Evolutionary conservation across 1,140 invertebrate genomes (phyloP), one percentile per base, ranked within the genome.

Genomic region (Penaeus japonicus): DNA sequence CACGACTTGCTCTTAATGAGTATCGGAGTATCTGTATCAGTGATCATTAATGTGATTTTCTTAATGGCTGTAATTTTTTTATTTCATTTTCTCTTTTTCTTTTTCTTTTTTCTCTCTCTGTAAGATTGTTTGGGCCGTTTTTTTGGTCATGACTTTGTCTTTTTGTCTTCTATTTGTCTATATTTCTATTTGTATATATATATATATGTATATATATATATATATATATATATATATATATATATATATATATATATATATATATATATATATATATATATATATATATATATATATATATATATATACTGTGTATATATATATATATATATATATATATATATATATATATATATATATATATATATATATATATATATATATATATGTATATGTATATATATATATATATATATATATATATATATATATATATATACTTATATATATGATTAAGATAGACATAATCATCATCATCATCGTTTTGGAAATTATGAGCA

Each of bases 331-430:
- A 70, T 24, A 70, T 24, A 70, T 24, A 24, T 24, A 70, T 24
- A 70, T 24, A 70, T 24, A 70, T 24, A 27, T 24, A 27, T 24
- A 27, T 24, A 27, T 24, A 27, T 70, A 27, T 24, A 27, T 24
- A 27, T 3, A 39, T 5, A 70, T 15, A 70, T 12, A 27, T 1
- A 35, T 39, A 53, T 18, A 79, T 39, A 79, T n/a, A 78, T n/a
- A 78, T n/a, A 78, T 47, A 78, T n/a, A 78, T n/a, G 39, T n/a
- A 78, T n/a, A 78, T n/a, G 39, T n/a, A 78, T n/a, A 78, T n/a
- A 78, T n/a, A 78, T n/a, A 78, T n/a, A 78, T 35, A 78, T 35
- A 78, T 35, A 78, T 35, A 78, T 35, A 78, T 35, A 78, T 35
- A 78, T 35, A 78, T 35, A 78, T 35, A 78, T 35, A 78, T 35